phyloP scores from a whole-genome alignment of 2,888 invertebrate genomes.

The Noctua janthina region DNA sequence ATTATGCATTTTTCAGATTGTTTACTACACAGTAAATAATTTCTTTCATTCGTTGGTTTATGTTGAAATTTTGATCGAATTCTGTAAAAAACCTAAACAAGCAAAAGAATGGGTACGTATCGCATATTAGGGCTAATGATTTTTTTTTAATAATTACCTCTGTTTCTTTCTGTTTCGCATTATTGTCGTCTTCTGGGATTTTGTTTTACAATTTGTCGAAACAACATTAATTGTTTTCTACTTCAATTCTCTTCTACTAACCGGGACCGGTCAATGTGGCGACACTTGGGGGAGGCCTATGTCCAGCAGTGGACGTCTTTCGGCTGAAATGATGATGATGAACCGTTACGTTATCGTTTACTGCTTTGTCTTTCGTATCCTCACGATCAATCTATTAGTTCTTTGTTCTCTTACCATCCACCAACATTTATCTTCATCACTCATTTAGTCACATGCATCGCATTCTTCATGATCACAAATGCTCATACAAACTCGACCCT shows the following conservation, averaged over 20 bases:
- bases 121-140: too few relatives aligned
- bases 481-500: neutral
- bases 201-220: neutral
- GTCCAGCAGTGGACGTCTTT: too few relatives aligned
- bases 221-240: neutral
- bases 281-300: too few relatives aligned
- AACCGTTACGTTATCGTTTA: neutral
- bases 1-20: neutral
- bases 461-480: neutral
- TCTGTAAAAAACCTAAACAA: neutral
- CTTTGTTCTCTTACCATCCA: neutral
- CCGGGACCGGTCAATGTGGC: too few relatives aligned
- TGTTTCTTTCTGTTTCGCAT: neutral
- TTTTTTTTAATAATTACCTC: too few relatives aligned
- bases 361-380: neutral
- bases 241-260: neutral
- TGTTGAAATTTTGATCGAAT: slow-evolving; percentile 8
- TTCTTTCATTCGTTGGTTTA: slow-evolving; percentile 15
- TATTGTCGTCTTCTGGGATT: neutral
- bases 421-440: neutral
- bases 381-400: neutral
- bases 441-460: neutral
- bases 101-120: slow-evolving; percentile 3
- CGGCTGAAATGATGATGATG: too few relatives aligned
- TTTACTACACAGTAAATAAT: neutral